Evolutionary conservation across 2,888 invertebrate species (phyloP), one percentile per base, ranked within the genome.

Genomic region (Drosophila tanythrix): DNA sequence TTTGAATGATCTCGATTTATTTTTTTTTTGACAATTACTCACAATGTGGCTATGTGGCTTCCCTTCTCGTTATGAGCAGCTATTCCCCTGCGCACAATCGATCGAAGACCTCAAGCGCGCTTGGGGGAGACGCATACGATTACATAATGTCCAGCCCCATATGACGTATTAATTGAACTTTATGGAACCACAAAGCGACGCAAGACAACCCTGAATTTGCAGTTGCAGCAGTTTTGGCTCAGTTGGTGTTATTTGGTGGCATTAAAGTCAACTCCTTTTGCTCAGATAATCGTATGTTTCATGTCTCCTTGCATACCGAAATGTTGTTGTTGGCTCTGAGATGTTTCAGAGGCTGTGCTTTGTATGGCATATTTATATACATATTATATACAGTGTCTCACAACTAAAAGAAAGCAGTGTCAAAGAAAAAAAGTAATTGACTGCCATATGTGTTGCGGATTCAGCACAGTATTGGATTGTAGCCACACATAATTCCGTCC

Each of bases 91-190:
- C 55, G 62, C 40, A 51, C 63, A 60, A 67, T 68, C 36, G 64
- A 52, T 69, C 57, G 43, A 65, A 35, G 61, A 50, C 53, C 46
- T 53, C 38, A 62, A 46, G 33, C 38, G 21, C 38, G 27, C 25
- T 15, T 25, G 25, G 18, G 27, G 10, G 35, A 21, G 43, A 43
- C 29, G 46, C n/a, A 29, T 43, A 10, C 27, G 38, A 60, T 81
- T 83, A 65, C 71, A 67, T 64, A 87, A 83, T 74, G 62, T 70
- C 63, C 50, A 53, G 75, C 61, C 51, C 36, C 61, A 43, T 74
- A 76, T 83, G 86, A 88, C 88, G 88, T 84, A 83, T 82, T 88
- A 83, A 88, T 83, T 88, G 80, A 85, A 70, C 84, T 73, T 76
- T 81, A 64, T 69, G 61, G 46, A 53, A 53, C 13, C 53, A 21